Conservation (phyloP, 2,113 vertebrate genomes). For the Formicarius rufipectus region DNA sequence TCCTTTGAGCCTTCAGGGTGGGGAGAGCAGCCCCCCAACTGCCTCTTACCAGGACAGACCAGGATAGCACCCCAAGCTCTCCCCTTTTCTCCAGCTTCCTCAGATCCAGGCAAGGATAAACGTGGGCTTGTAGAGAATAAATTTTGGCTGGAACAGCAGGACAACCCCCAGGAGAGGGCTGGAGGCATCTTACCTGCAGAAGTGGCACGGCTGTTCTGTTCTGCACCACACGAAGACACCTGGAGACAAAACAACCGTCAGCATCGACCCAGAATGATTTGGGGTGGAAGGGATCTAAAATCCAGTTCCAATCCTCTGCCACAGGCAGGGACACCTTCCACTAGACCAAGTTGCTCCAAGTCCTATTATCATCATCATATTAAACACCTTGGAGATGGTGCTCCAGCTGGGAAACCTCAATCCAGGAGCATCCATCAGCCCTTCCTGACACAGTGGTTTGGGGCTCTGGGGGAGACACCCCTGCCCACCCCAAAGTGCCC, state of each 20-base stretch:
- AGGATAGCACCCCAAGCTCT: not conserved
- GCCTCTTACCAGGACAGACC: not conserved
- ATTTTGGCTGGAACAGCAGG: not conserved
- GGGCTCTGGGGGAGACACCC: not conserved
- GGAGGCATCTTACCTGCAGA: not conserved
- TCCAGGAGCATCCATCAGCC: accelerated
- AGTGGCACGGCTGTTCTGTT: not conserved
- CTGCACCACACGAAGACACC: conserved; percentile 6
- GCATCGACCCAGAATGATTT: not conserved
- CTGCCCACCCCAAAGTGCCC: not conserved
- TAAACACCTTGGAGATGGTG: accelerated
- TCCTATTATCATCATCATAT: not conserved
- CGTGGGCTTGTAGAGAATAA: not conserved
- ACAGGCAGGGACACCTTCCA: not conserved
- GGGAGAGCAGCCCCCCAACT: not conserved
- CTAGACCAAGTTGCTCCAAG: not conserved
- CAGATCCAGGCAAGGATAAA: not conserved
- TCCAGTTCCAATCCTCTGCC: not conserved
- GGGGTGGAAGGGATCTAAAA: not conserved
- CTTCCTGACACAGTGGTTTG: not conserved
- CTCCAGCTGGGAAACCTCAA: not conserved
- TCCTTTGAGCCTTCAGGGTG: not conserved
- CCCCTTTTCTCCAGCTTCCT: not conserved
- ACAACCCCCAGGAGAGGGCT: not conserved
- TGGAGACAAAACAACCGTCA: not conserved